Percentiles rank a stretch among this genome's conserved stretches.
These are phyloP conservation scores for Pampusana beccarii DNA, from an alignment of 2,113 vertebrate species.

Conservation along the genomic window DNA sequence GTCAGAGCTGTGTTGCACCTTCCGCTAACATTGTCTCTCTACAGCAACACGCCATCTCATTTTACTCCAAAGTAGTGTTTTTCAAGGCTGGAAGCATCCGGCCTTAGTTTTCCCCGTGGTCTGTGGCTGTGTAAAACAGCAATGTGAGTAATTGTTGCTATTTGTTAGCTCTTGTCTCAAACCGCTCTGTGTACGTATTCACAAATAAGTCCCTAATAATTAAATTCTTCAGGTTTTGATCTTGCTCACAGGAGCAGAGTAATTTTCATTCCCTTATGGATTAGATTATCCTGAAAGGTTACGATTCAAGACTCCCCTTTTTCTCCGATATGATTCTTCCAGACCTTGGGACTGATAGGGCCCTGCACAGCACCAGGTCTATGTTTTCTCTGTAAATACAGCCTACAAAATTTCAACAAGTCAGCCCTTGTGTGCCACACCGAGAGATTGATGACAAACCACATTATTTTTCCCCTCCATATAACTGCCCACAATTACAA, in stretches of 20 bases:
- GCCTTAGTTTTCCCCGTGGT: not conserved
- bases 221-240: slow-evolving; percentile 73
- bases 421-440: slow-evolving; percentile 76
- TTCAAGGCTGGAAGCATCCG: slow-evolving; percentile 29
- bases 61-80: slow-evolving; percentile 1
- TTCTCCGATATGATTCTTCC: slow-evolving; percentile 51
- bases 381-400: slow-evolving; percentile 86
- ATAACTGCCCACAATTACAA: slow-evolving; percentile 74
- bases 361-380: slow-evolving; percentile 67
- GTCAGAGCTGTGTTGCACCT: not conserved
- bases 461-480: slow-evolving; percentile 75
- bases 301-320: slow-evolving; percentile 55
- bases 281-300: slow-evolving; percentile 67
- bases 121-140: not conserved
- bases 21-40: not conserved
- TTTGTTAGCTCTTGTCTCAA: slow-evolving; percentile 5
- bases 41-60: not conserved
- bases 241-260: slow-evolving; percentile 62
- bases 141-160: not conserved
- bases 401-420: slow-evolving; percentile 80
- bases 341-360: slow-evolving; percentile 65
- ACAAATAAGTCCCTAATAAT: slow-evolving; percentile 71
- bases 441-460: slow-evolving; percentile 81
- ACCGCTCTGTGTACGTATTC: not conserved
- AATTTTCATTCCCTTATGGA: slow-evolving; percentile 61